Percentiles rank a stretch among this genome's conserved stretches.
phyloP scores from a whole-genome alignment of 2,113 vertebrate genomes.

The Lamprologus ornatipinnis region DNA sequence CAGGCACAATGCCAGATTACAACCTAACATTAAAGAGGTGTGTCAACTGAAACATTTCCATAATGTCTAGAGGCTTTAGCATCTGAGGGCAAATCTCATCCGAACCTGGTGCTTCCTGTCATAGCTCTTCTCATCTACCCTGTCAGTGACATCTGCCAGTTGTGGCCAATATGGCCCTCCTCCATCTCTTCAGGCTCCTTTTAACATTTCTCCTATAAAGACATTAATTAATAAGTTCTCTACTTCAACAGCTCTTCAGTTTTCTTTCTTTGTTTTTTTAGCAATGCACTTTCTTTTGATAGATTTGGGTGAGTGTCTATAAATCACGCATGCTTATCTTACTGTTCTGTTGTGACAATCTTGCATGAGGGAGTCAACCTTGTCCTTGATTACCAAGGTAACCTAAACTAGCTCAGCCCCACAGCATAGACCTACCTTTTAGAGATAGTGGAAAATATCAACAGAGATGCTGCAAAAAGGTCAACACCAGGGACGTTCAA shows the following conservation, averaged over 20 bases:
- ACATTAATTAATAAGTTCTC: not conserved
- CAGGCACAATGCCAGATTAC: not conserved
- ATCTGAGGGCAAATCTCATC: not conserved
- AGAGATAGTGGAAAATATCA: not conserved
- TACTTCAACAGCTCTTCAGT: not conserved
- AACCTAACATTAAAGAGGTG: not conserved
- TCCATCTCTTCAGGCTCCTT: not conserved
- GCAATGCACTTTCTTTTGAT: not conserved
- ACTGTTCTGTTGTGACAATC: not conserved
- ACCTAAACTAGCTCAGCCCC: not conserved
- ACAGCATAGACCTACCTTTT: not conserved
- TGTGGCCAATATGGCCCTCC: not conserved
- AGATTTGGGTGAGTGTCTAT: not conserved
- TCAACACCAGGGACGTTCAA: not conserved
- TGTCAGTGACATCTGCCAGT: not conserved
- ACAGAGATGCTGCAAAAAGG: not conserved
- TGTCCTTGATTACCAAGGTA: conserved; percentile 7
- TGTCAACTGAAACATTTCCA: not conserved
- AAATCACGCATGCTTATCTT: not conserved
- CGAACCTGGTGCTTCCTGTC: not conserved
- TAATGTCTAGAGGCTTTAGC: not conserved
- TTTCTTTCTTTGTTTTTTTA: not conserved
- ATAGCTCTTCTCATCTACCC: not conserved
- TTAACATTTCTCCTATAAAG: not conserved
- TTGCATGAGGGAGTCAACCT: not conserved